These are phyloP conservation scores for Ariopsis seemanni DNA, from an alignment of 2,113 vertebrate genomes.

Conservation along the genomic window DNA sequence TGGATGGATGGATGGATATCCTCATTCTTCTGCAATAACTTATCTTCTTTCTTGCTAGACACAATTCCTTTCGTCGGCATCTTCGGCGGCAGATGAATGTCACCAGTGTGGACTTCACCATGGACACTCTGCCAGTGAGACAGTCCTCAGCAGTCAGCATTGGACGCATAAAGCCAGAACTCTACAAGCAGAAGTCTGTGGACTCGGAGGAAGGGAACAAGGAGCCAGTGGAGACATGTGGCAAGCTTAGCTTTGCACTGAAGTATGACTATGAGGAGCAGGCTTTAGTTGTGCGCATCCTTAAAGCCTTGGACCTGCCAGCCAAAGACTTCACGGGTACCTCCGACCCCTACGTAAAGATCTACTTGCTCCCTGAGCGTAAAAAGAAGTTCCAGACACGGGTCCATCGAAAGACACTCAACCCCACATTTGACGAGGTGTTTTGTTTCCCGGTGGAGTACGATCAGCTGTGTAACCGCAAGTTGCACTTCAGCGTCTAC, in stretches of 20 bases:
- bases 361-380: constrained; percentile 94
- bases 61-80: constrained; percentile 96
- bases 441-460: constrained; percentile 93
- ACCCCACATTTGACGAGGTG: constrained; percentile 90
- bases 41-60: constrained; percentile 74
- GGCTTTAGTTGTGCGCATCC: constrained; percentile 86
- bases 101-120: constrained; percentile 90
- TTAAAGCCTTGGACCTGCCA: constrained; percentile 93
- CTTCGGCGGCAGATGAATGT: constrained; percentile 96
- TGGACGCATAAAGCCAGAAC: constrained; percentile 94
- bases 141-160: constrained; percentile 90
- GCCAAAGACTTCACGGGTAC: constrained; percentile 96
- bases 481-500: constrained; percentile 95
- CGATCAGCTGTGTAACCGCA: constrained; percentile 89
- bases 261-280: constrained; percentile 93
- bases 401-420: constrained; percentile 95
- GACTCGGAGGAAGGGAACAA: constrained; percentile 85
- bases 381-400: constrained; percentile 98
- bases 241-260: constrained; percentile 91
- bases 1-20: not conserved
- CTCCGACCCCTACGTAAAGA: constrained; percentile 96
- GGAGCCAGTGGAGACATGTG: constrained; percentile 86
- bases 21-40: constrained; percentile 40
- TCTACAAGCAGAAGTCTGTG: constrained; percentile 97
- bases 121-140: constrained; percentile 84